Percentiles rank a stretch among this genome's conserved stretches.
phyloP scores from a whole-genome alignment of 2,113 vertebrate species.

The Oplegnathus fasciatus region DNA sequence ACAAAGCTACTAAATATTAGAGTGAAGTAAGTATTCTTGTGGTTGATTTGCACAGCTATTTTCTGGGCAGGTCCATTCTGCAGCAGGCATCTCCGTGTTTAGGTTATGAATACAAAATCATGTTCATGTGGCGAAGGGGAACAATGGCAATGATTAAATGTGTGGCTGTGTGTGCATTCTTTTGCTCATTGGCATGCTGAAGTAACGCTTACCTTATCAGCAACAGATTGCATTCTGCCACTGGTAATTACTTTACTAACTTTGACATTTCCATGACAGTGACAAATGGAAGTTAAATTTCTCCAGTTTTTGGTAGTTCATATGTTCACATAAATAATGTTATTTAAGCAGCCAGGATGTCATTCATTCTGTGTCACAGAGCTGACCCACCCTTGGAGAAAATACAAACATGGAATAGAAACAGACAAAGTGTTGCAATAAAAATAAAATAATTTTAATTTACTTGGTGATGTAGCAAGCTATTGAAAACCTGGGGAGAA shows the following conservation, averaged over 20 bases:
- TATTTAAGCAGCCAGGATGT: background rate
- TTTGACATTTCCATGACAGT: conserved; percentile 38
- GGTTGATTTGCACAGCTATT: conserved; percentile 35
- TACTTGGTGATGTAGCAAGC: conserved; percentile 5
- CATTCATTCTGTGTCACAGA: background rate
- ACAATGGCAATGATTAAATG: conserved; percentile 57
- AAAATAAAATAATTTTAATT: conserved; percentile 11
- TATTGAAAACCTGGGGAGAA: background rate
- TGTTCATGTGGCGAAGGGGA: conserved; percentile 36
- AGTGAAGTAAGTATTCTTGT: conserved; percentile 3
- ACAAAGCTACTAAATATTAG: conserved; percentile 40
- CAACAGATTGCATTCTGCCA: conserved; percentile 40
- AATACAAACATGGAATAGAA: background rate
- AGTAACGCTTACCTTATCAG: conserved; percentile 42
- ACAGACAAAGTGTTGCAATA: background rate
- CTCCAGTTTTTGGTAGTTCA: conserved; percentile 8
- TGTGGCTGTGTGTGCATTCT: conserved; percentile 13
- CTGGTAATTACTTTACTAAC: conserved; percentile 31
- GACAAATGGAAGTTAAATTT: conserved; percentile 33
- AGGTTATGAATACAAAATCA: conserved; percentile 50
- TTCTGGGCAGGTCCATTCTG: conserved; percentile 43
- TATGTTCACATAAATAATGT: conserved; percentile 16
- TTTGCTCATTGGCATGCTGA: conserved; percentile 42
- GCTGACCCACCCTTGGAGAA: background rate
- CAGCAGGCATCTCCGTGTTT: conserved; percentile 42